Evolutionary conservation across 2,113 vertebrate genomes (phyloP), one percentile per base, ranked within the genome.

Genomic region (Zeus faber): DNA sequence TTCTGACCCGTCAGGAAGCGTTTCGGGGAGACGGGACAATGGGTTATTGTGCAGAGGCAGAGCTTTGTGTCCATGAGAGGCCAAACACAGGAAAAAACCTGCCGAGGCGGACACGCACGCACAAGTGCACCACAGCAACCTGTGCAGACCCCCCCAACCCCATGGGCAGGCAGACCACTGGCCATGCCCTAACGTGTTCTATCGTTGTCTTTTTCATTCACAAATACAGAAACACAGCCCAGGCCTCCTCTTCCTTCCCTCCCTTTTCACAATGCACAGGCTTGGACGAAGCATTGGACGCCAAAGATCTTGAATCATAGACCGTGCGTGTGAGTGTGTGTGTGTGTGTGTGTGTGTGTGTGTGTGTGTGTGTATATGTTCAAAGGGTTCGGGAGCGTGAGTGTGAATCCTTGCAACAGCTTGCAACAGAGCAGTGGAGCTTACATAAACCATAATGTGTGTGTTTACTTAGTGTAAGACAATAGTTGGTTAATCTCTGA

Each of bases 1-100:
- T 90, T 91, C 81, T 90, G 87, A 80, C 57, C 49, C 57, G 68
- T 65, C 84, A 88, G 89, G 89, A 91, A 88, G 77, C 47, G 53
- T 71, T 75, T 49, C 81, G 62, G 54, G 72, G 70, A 77, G 76
- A 76, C 49, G 22, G 70, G 82, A 91, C 89, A 91, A 91, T 91
- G 79, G 87, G 72, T 87, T 84, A 91, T 91, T 89, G 86, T 88
- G 37, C n/a, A 84, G 82, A 55, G 37, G 7, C 37, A 48, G 51
- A 48, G 51, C 74, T 83, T 80, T 77, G 79, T 80, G 73, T 77
- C 79, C 66, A 62, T 54, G 63, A 39, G 0, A 58, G 65, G 55
- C 74, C 85, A 48, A 78, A 85, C n/a, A 88, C 88, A 91, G 87
- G 89, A 91, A 91, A 74, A 51, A 14, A 4, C 7, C 25, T 6